Percentiles rank a stretch among this genome's conserved stretches.
phyloP scores from a whole-genome alignment of 2,888 invertebrate species.

The Scaptomyza flava region DNA sequence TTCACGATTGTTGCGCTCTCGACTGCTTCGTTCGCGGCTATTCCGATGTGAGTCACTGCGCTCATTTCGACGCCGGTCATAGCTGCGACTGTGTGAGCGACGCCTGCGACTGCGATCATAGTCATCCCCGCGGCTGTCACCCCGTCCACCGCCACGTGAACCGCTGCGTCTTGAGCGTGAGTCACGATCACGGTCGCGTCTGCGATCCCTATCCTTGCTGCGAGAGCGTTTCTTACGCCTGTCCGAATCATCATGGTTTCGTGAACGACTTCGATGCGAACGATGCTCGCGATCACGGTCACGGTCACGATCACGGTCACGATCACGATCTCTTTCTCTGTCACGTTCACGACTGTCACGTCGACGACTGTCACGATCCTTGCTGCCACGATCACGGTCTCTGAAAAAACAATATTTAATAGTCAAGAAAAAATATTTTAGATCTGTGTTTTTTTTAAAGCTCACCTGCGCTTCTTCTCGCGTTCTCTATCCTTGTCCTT shows the following conservation, averaged over 20 bases:
- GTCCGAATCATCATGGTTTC: slow-evolving; percentile 82
- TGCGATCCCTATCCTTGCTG: slow-evolving; percentile 75
- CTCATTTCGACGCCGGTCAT: slow-evolving; percentile 83
- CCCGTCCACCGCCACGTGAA: slow-evolving; percentile 78
- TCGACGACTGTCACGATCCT: slow-evolving; percentile 61
- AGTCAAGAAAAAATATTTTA: background rate
- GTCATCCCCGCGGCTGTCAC: slow-evolving; percentile 80
- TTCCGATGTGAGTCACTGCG: slow-evolving; percentile 79
- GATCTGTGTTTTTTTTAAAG: background rate
- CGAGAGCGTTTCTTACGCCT: slow-evolving; percentile 70
- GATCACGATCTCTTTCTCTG: slow-evolving; percentile 64
- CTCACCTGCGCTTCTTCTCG: slow-evolving; percentile 73
- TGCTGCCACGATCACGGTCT: slow-evolving; percentile 74
- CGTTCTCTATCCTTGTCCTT: slow-evolving; percentile 65
- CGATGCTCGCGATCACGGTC: slow-evolving; percentile 84
- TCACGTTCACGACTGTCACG: slow-evolving; percentile 78
- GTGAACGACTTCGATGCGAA: slow-evolving; percentile 85
- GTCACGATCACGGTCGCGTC: slow-evolving; percentile 83
- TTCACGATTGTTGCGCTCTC: slow-evolving; percentile 85
- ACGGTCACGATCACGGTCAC: slow-evolving; percentile 69
- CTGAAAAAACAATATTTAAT: slow-evolving; percentile 7
- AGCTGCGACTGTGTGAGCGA: slow-evolving; percentile 76
- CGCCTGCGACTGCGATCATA: slow-evolving; percentile 69
- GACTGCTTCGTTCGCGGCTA: slow-evolving; percentile 80
- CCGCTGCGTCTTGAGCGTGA: slow-evolving; percentile 86